Evolutionary conservation across 2,797 vertebrate species (phyloP), one percentile per base, ranked within the genome.

Genomic region (Poecilia wingei): DNA sequence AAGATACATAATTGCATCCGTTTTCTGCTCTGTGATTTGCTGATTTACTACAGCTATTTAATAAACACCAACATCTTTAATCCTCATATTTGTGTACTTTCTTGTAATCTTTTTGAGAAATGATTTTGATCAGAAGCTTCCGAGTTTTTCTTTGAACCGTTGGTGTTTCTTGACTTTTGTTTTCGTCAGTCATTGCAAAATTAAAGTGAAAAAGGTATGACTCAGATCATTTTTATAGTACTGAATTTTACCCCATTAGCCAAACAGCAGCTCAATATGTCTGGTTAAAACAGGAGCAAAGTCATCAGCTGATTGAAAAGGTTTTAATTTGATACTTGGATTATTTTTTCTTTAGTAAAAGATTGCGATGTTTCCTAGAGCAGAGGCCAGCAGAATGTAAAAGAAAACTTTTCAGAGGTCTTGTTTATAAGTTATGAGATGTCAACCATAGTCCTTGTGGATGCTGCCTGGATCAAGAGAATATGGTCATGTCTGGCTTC

Each of bases 401-500:
- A 70, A 28, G 39, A 69, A 43, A 43, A 14, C 41, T 45, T 69
- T 69, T 70, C 36, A n/a, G 41, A 45, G 41, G 12, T 70, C 46
- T 59, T 31, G 49, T 77, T 87, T 76, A 41, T 53, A 75, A 70
- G 46, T 74, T 49, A 49, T 57, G 31, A 61, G 70, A 81, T 71
- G 80, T 85, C 79, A 79, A 22, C 74, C 20, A 7, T 2, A 33
- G 49, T 85, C 79, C 77, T 59, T 3, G 13, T 75, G 74, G 78
- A 78, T 46, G n/a, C 36, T 71, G 0, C 0, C 31, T 66, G 69
- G 73, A 84, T 85, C 74, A 84, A 74, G 80, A 80, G 77, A 85
- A 77, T 55, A 16, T 61, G 70, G 79, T 77, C 76, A 72, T 76
- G 79, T 53, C 72, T 79, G 41, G 41, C 45, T 86, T 91, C 77